Evolutionary conservation across 2,113 vertebrate genomes (phyloP), one percentile per base, ranked within the genome.

Genomic region (Scortum barcoo): DNA sequence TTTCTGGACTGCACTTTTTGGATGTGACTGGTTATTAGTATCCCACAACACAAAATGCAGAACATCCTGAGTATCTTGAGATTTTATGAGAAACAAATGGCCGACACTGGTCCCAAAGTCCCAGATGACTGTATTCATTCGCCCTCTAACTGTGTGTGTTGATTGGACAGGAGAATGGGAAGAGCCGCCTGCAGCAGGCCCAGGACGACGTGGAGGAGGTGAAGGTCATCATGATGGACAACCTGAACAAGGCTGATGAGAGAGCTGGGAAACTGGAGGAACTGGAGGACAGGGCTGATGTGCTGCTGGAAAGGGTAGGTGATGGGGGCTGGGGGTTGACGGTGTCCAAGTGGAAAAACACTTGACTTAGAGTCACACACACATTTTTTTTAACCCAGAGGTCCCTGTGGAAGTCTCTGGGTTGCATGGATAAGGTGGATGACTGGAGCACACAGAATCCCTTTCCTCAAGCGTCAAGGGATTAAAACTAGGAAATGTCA

Each of bases 221-320:
- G 57, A 94, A 88, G 86, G 82, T 9, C 72, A 95, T 96, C 86
- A 95, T 96, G 95, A 11, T 94, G 89, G 92, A 94, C 2, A 96
- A 95, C 86, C 11, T 96, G 44, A 89, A 93, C 77, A 96, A 95
- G 83, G 91, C 93, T 2, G 80, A 92, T 0, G 94, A 96, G 81
- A 88, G 93, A 73, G 28, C 83, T 0, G 91, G 20, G 7, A 96
- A 95, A 86, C 91, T 96, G 70, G 61, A 20, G 0, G 95, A 96
- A 4, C 85, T 96, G 78, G 95, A 96, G 68, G 67, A 85, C 33
- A 75, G 94, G 65, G 94, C 95, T 22, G 93, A 95, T 7, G 26
- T 73, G 11, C 88, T 96, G 58, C 69, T 88, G 57, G 70, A 44
- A 65, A 87, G 90, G 93, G 95, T 96, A 76, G 54, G 73, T 20